A percentile compares a stretch with the other conserved stretches of the same genome.
These are phyloP conservation scores for Nyctalus aviator DNA, from an alignment of 2,797 vertebrate genomes.

Conservation along the genomic window DNA sequence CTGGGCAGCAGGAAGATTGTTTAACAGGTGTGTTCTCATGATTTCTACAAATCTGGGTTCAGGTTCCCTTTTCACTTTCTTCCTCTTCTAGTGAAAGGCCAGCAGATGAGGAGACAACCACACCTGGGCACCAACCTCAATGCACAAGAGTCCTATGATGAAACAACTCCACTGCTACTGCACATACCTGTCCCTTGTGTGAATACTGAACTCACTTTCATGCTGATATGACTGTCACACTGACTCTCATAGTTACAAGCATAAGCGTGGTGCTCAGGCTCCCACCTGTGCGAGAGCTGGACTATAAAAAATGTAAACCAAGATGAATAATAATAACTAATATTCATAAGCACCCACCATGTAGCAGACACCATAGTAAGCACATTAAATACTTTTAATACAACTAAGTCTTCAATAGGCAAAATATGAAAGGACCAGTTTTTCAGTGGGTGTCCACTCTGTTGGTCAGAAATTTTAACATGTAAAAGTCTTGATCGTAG, in stretches of 20 bases:
- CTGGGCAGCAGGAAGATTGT: background rate
- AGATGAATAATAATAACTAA: background rate
- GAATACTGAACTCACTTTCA: background rate
- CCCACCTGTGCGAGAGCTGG: background rate
- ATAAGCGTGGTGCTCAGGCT: background rate
- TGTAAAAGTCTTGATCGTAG: background rate
- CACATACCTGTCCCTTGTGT: background rate
- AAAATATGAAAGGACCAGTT: background rate
- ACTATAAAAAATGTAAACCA: background rate
- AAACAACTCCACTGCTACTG: background rate
- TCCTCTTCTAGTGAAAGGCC: background rate
- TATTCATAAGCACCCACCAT: background rate
- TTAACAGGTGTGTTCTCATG: background rate
- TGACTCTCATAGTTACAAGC: background rate
- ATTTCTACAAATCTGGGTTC: background rate
- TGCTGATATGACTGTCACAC: background rate
- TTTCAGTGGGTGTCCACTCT: background rate
- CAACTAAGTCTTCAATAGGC: background rate
- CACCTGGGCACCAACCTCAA: background rate
- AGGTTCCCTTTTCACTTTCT: background rate
- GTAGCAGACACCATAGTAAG: background rate
- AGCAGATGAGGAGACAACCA: background rate
- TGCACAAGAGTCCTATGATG: background rate
- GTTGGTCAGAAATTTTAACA: background rate
- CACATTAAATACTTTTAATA: background rate